A percentile compares a stretch with the other conserved stretches of the same genome.
Conservation (phyloP, 2,888 invertebrate genomes). For the Encarsia formosa region DNA sequence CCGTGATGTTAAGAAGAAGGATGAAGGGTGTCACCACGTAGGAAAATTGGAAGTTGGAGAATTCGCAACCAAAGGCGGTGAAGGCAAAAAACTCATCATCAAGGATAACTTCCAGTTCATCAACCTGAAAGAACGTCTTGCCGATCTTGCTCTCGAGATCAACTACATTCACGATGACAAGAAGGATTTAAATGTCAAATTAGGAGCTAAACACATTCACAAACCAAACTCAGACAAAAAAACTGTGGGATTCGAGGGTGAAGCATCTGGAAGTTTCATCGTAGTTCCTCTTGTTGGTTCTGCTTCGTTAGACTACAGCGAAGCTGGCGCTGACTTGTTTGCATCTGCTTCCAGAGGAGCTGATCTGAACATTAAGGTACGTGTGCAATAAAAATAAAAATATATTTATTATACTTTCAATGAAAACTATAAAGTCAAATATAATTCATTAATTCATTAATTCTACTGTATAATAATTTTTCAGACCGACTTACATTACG, state of each 20-base stretch:
- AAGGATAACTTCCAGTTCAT: constrained; percentile 48
- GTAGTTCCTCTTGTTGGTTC: constrained; percentile 32
- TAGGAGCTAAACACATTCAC: constrained; percentile 47
- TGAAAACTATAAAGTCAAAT: no score
- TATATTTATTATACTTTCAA: no score
- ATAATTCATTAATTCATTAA: no score
- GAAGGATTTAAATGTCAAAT: constrained; percentile 49
- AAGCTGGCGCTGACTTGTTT: constrained; percentile 27
- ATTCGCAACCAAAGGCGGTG: constrained; percentile 49
- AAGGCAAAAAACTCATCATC: constrained; percentile 49
- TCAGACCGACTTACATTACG: constrained; percentile 34
- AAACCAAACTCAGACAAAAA: constrained; percentile 36
- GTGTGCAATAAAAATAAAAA: no score
- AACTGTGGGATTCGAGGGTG: constrained; percentile 34
- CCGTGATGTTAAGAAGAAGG: constrained; percentile 39
- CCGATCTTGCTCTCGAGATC: constrained; percentile 48
- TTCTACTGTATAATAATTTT: no score
- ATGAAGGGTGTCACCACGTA: constrained; percentile 28
- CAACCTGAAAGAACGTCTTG: constrained; percentile 49
- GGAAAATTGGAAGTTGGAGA: constrained; percentile 43
- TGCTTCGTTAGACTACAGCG: constrained; percentile 25
- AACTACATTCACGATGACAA: constrained; percentile 53
- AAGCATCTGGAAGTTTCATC: constrained; percentile 31
- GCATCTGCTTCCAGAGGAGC: constrained; percentile 36
- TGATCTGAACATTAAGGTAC: constrained; percentile 36